Conservation (phyloP, 2,113 vertebrate genomes). For the Mobula hypostoma region DNA sequence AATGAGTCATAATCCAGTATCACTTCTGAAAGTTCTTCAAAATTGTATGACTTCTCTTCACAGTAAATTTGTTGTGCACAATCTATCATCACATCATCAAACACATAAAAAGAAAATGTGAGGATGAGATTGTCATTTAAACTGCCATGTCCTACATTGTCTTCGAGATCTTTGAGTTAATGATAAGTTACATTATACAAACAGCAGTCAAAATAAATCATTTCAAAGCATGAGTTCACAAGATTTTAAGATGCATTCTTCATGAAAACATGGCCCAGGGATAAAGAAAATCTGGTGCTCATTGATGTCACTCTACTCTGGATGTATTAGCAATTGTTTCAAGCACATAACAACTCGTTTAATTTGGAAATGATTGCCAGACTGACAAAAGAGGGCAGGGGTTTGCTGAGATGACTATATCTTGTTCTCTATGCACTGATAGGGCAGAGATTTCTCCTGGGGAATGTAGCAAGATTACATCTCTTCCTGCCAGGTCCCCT, state of each 20-base stretch:
- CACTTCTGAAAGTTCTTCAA: background rate
- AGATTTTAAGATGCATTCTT: no score
- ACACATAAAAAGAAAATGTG: background rate
- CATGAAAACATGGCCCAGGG: background rate
- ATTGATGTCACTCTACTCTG: background rate
- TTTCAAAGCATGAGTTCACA: no score
- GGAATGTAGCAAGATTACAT: no score
- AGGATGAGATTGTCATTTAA: background rate
- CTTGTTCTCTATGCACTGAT: no score
- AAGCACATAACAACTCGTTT: background rate
- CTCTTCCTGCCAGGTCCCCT: no score
- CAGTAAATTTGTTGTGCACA: background rate
- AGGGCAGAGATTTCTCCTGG: no score
- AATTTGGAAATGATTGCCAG: background rate
- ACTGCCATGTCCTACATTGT: background rate
- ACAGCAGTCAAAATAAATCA: background rate
- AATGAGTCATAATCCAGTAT: background rate
- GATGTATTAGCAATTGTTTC: background rate
- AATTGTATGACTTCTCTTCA: background rate
- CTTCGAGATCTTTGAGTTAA: constrained; percentile 9
- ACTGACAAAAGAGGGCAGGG: no score
- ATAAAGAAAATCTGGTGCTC: background rate
- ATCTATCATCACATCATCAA: background rate
- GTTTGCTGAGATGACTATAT: no score
- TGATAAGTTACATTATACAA: background rate